These are phyloP conservation scores for Allolobophora icterica DNA, from an alignment of 2,888 invertebrate genomes.

Conservation along the genomic window DNA sequence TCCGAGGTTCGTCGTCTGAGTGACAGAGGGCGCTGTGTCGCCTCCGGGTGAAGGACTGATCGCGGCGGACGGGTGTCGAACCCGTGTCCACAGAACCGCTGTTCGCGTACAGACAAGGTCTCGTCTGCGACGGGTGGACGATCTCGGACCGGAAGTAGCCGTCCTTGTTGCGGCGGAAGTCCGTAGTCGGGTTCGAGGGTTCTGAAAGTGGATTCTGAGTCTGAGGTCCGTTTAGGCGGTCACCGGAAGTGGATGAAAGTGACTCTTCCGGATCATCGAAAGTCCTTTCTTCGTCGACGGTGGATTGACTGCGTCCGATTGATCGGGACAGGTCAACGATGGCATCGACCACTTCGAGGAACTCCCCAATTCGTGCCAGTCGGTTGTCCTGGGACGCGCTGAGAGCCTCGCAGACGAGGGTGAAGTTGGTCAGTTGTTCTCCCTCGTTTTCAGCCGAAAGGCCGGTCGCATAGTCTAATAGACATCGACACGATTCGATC, in stretches of 20 bases:
- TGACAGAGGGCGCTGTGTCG: slow-evolving; percentile 20
- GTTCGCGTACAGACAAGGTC: neutral
- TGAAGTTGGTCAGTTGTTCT: slow-evolving; percentile 48
- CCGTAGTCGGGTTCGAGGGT: neutral
- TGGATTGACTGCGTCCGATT: neutral
- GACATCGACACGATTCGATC: slow-evolving; percentile 33
- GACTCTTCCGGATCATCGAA: neutral
- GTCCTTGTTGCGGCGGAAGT: slow-evolving; percentile 38
- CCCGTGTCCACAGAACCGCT: neutral
- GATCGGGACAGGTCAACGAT: slow-evolving; percentile 48
- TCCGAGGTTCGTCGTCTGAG: neutral
- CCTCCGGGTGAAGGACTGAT: neutral
- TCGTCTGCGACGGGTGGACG: neutral
- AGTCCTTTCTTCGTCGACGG: neutral
- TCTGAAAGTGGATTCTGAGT: neutral
- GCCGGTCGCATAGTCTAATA: slow-evolving; percentile 40
- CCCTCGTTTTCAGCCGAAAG: slow-evolving; percentile 18
- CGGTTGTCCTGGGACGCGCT: slow-evolving; percentile 51
- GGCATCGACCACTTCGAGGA: slow-evolving; percentile 56
- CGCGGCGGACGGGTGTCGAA: neutral
- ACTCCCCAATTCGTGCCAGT: slow-evolving; percentile 47
- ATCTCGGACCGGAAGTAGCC: slow-evolving; percentile 5
- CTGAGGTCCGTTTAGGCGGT: neutral
- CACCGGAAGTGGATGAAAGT: neutral
- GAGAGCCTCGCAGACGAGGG: slow-evolving; percentile 55